Base-by-base conservation (phyloP, 2,888 invertebrate genomes). In the Rotaria socialis region DNA sequence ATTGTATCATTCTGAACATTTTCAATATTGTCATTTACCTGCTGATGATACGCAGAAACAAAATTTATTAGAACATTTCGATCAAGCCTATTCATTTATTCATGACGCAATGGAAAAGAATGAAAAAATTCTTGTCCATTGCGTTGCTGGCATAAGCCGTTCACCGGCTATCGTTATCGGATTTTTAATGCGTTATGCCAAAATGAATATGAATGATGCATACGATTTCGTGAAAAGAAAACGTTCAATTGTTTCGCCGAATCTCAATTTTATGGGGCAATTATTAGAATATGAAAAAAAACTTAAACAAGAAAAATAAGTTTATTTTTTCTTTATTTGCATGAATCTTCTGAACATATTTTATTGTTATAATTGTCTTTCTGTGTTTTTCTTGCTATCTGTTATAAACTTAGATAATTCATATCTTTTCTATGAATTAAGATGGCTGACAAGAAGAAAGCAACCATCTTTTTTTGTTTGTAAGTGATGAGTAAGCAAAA, bases 171-270 rank as follows among this genome's bases (percentile, higher is more conserved):
- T 80, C 14, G 80, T 80, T 22, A 80, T 80, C 11, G 80, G 80
- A 47, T 80, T 80, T 80, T n/a, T 80, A 11, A 80, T 80, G 80
- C 43, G 47, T n/a, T 80, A 80, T 80, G 43, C 80, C 0, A 80
- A 80, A n/a, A 80, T 80, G 80, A 80, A 47, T 80, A 80, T 80
- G 80, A 80, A 80, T 47, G 80, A 80, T 80, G 80, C 80, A 24
- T 80, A 80, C 47, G 47, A 80, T 47, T 80, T 80, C 6, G 80
- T 80, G 1, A 80, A 80, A 47, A 43, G 80, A 80, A 80, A 80
- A 80, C 80, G 80, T 47, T 80, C 80, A n/a, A 80, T 80, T 47
- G 80, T 80, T 11, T 80, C 80, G 19, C 80, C 80, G 22, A 80
- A 80, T 47, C 47, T 80, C n/a, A 47, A 47, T 47, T 80, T 80